These are phyloP conservation scores for Mellivora capensis DNA, from an alignment of 2,113 vertebrate genomes.

Conservation along the genomic window DNA sequence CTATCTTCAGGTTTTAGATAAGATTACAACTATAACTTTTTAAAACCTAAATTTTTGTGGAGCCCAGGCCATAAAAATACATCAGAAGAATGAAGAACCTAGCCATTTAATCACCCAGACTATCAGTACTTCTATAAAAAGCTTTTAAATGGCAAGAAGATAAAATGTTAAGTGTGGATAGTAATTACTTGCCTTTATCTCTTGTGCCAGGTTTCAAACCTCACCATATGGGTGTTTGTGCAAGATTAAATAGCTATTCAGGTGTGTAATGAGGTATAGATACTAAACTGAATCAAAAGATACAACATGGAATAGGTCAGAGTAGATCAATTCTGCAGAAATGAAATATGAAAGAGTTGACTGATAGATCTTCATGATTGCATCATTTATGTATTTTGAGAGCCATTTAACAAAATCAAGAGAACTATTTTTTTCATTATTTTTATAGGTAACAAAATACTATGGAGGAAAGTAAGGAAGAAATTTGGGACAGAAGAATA, in stretches of 20 bases:
- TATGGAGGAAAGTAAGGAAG: background rate
- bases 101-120: constrained; percentile 56
- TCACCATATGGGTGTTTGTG: constrained; percentile 31
- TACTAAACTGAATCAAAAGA: constrained; percentile 30
- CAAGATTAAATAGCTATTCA: constrained; percentile 70
- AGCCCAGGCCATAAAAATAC: background rate
- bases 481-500: background rate
- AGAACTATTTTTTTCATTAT: background rate
- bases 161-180: constrained; percentile 47
- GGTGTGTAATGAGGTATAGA: constrained; percentile 47
- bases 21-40: constrained; percentile 42
- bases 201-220: constrained; percentile 41
- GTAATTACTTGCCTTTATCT: constrained; percentile 43
- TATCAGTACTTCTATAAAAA: constrained; percentile 57
- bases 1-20: constrained; percentile 39
- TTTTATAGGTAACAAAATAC: background rate
- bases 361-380: background rate
- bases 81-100: background rate
- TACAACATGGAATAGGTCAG: background rate
- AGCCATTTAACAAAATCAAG: background rate
- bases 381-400: background rate
- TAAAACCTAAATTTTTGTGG: constrained; percentile 43
- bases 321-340: background rate
- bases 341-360: background rate
- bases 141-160: constrained; percentile 50